phyloP scores from a whole-genome alignment of 2,797 vertebrate genomes.

The Falco rusticolus region DNA sequence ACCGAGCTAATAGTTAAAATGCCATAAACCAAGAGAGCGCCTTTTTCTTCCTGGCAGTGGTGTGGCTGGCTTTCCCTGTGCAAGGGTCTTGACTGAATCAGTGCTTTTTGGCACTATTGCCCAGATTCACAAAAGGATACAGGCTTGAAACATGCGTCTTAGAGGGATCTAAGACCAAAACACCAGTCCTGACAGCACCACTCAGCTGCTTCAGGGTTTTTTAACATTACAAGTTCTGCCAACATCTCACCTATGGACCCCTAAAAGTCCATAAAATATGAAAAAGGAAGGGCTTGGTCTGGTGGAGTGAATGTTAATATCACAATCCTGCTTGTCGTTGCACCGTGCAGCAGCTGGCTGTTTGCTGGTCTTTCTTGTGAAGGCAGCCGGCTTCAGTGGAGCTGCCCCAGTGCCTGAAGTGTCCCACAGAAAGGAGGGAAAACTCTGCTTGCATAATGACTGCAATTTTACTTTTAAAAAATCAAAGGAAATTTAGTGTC shows the following conservation, averaged over 20 bases:
- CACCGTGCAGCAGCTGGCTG: not conserved
- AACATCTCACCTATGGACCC: not conserved
- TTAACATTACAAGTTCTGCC: not conserved
- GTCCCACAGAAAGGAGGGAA: not conserved
- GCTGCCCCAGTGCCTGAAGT: not conserved
- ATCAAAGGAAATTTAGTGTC: conserved; percentile 9
- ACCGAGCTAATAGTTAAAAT: not conserved
- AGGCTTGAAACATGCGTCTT: not conserved
- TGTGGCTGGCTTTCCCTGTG: not conserved
- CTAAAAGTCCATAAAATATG: not conserved
- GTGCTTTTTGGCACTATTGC: not conserved
- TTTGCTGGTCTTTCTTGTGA: not conserved
- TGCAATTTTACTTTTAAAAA: not conserved
- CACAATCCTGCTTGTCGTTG: rapidly evolving
- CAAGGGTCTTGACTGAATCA: not conserved
- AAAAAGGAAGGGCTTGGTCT: not conserved
- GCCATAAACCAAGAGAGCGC: not conserved
- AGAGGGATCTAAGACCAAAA: not conserved
- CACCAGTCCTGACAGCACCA: not conserved
- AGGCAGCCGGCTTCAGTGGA: not conserved
- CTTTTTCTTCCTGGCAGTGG: not conserved
- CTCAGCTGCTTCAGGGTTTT: not conserved
- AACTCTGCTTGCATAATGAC: not conserved
- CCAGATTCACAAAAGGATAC: not conserved
- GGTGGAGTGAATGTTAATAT: not conserved